phyloP scores from a whole-genome alignment of 2,797 vertebrate genomes.

The Petrocephalus schoutedeni region DNA sequence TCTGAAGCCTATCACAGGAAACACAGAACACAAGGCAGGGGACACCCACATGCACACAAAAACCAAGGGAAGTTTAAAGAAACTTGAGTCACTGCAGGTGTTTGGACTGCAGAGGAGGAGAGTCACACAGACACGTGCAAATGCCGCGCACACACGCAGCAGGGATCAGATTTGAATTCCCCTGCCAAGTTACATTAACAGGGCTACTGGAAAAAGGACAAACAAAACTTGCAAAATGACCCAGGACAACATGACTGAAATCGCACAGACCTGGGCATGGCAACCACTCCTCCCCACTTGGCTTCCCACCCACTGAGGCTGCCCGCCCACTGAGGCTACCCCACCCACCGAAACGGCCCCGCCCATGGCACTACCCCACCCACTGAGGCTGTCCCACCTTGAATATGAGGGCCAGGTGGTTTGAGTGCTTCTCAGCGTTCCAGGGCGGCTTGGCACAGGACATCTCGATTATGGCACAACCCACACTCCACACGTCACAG shows the following conservation, averaged over 20 bases:
- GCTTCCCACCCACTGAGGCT: background rate
- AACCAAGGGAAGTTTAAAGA: too few relatives aligned
- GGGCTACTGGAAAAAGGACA: background rate
- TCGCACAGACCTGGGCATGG: background rate
- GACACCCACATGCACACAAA: background rate
- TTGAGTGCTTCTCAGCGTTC: conserved; percentile 87
- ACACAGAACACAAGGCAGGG: background rate
- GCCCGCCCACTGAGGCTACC: background rate
- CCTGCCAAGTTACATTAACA: background rate
- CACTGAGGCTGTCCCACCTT: conserved; percentile 59
- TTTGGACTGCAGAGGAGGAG: too few relatives aligned
- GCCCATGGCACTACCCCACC: background rate
- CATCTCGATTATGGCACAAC: conserved; percentile 86
- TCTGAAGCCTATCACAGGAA: background rate
- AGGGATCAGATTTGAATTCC: background rate
- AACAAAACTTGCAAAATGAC: background rate
- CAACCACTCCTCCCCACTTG: background rate
- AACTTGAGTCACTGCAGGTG: too few relatives aligned
- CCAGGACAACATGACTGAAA: background rate
- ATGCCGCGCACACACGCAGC: background rate
- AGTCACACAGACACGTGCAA: background rate
- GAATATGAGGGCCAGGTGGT: conserved; percentile 85
- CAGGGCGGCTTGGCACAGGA: conserved; percentile 84
- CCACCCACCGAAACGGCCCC: too few relatives aligned
- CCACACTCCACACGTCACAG: conserved; percentile 87